A percentile compares a stretch with the other conserved stretches of the same genome.
phyloP scores from a whole-genome alignment of 2,113 vertebrate genomes.

The Neofelis nebulosa region DNA sequence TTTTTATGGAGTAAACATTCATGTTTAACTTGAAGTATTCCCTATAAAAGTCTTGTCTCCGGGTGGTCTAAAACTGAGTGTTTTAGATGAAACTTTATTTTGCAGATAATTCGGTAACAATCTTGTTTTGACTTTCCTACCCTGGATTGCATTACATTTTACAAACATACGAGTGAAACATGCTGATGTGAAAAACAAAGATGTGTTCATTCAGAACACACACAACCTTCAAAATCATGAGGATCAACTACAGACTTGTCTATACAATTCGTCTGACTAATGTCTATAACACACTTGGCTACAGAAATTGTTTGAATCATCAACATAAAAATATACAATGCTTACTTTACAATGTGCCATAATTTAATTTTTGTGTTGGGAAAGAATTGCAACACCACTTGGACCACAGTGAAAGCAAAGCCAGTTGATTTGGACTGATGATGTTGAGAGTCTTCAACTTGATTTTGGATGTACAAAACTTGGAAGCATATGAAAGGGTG shows the following conservation, averaged over 20 bases:
- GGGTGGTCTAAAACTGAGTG: constrained; percentile 65
- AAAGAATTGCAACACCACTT: neutral
- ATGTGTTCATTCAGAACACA: constrained; percentile 11
- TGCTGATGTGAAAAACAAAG: constrained; percentile 52
- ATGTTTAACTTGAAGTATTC: constrained; percentile 1
- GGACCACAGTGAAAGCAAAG: neutral
- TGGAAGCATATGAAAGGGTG: neutral
- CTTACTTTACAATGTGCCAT: neutral
- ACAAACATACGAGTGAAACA: constrained; percentile 56
- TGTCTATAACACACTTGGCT: constrained; percentile 41
- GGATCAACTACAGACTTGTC: neutral
- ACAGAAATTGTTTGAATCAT: constrained; percentile 32
- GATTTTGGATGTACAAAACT: neutral
- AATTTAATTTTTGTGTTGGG: neutral
- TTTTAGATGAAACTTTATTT: constrained; percentile 68
- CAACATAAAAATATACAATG: neutral
- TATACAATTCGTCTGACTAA: constrained; percentile 35
- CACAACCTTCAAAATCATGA: neutral
- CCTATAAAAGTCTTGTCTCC: constrained; percentile 4
- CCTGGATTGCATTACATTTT: constrained; percentile 60
- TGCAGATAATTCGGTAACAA: constrained; percentile 54
- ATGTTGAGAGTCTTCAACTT: neutral
- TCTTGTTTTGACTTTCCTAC: constrained; percentile 62
- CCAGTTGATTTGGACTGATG: neutral
- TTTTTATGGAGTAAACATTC: constrained; percentile 42